Evolutionary conservation across 1,140 invertebrate genomes (phyloP), one percentile per base, ranked within the genome.

Genomic region (Trinorchestia longiramus): DNA sequence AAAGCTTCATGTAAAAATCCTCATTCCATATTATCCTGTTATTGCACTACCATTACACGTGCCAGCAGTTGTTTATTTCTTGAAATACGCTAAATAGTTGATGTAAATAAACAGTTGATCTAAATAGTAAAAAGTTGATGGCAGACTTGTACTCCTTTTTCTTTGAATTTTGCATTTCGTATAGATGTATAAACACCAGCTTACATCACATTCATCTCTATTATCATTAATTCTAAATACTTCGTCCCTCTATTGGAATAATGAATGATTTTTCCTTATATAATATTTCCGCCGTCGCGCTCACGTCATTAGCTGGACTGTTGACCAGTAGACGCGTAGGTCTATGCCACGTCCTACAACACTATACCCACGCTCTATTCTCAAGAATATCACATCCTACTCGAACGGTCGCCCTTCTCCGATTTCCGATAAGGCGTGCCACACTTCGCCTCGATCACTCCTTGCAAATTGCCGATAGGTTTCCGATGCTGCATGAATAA

Each of bases 401-500:
- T 77, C 62, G 15, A 77, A 77, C 62, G 62, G 36, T 77, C 62
- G 88, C 41, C 88, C 43, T 4, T 91, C 88, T 91, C 88, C 88
- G 88, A 91, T 91, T 43, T 91, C 88, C 88, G 43, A 91, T 91
- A 91, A 43, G 41, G 88, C 88, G 88, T 44, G 62, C 62, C 88
- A 91, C 88, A 91, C 88, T 43, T 28, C 41, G 11, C 43, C 88
- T 44, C 88, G 88, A 91, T 91, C 88, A 91, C 88, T 91, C 88
- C 41, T 44, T 91, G 88, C 88, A 91, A 91, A 91, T 91, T 91
- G 88, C 88, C 88, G 15, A 42, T 43, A 43, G 88, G 88, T 91
- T 91, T 44, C 28, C 88, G 88, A 91, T 91, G 43, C 88, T 91
- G 62, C 88, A 91, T 91, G 88, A 91, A 91, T 91, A 91, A 91